phyloP scores from a whole-genome alignment of 2,113 vertebrate species.

The Acrocephalus arundinaceus region DNA sequence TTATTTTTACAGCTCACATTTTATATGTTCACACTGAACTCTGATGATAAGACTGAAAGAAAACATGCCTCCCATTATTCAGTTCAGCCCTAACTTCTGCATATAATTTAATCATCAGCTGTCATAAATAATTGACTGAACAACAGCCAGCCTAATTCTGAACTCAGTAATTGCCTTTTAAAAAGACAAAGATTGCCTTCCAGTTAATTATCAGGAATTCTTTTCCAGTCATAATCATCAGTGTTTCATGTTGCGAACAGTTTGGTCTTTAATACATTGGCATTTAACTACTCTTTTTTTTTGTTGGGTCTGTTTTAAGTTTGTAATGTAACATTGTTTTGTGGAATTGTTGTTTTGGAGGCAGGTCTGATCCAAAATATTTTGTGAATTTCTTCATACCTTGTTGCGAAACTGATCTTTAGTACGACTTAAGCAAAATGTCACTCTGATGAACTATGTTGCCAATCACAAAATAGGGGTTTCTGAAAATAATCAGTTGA shows the following conservation, averaged over 20 bases:
- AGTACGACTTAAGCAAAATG: not conserved
- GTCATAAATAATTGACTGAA: slow-evolving; percentile 35
- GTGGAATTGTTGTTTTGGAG: not conserved
- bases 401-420: slow-evolving; percentile 24
- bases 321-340: slow-evolving; percentile 31
- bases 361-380: not conserved
- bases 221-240: slow-evolving; percentile 63
- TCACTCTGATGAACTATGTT: not conserved
- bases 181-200: slow-evolving; percentile 26
- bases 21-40: slow-evolving; percentile 68
- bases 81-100: slow-evolving; percentile 22
- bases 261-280: slow-evolving; percentile 58
- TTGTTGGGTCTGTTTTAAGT: slow-evolving; percentile 67
- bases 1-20: slow-evolving; percentile 58
- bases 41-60: slow-evolving; percentile 66
- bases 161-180: not conserved
- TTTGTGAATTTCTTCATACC: not conserved
- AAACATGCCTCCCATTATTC: not conserved
- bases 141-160: not conserved
- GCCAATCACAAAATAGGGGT: not conserved
- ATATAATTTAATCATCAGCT: slow-evolving; percentile 3
- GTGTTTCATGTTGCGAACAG: slow-evolving; percentile 59
- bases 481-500: not conserved
- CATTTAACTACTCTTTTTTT: slow-evolving; percentile 70
- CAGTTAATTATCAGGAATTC: slow-evolving; percentile 31